phyloP scores from a whole-genome alignment of 2,888 invertebrate species.

The Eudemis profundana region DNA sequence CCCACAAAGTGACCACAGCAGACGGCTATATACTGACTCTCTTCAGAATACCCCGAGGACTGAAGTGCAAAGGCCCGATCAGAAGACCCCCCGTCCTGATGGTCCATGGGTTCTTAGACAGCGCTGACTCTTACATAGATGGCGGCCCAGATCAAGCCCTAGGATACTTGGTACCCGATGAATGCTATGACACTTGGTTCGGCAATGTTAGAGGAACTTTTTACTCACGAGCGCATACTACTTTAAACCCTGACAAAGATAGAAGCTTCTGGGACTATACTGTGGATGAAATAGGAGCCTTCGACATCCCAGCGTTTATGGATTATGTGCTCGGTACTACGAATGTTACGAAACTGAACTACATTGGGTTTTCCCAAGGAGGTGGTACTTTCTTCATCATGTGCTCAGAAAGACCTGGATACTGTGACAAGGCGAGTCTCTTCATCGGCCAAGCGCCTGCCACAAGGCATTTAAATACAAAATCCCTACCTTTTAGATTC shows the following conservation, averaged over 20 bases:
- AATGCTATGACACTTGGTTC: conserved; percentile 53
- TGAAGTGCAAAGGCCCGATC: not conserved
- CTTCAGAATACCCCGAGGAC: conserved; percentile 30
- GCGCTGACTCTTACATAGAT: conserved; percentile 29
- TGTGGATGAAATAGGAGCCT: conserved; percentile 84
- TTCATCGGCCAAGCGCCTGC: conserved; percentile 86
- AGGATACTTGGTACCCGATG: conserved; percentile 56
- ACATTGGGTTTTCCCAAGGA: conserved; percentile 34
- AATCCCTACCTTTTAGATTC: conserved; percentile 41
- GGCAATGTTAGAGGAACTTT: conserved; percentile 51
- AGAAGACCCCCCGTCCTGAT: conserved; percentile 27
- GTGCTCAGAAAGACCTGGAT: conserved; percentile 82
- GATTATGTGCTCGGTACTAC: conserved; percentile 18
- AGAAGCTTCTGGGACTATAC: conserved; percentile 82
- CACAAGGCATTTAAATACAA: conserved; percentile 68
- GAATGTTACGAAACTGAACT: conserved; percentile 5
- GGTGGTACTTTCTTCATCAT: conserved; percentile 64
- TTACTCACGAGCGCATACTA: conserved; percentile 81
- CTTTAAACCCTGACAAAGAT: conserved; percentile 64
- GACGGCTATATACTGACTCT: conserved; percentile 42
- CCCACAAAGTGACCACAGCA: conserved; percentile 28
- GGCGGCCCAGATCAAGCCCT: conserved; percentile 47
- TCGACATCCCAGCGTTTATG: conserved; percentile 86
- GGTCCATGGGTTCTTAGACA: conserved; percentile 31
- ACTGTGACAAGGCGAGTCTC: conserved; percentile 83